Conservation (phyloP, 2,888 invertebrate genomes). For the Leptinotarsa haldemani region DNA sequence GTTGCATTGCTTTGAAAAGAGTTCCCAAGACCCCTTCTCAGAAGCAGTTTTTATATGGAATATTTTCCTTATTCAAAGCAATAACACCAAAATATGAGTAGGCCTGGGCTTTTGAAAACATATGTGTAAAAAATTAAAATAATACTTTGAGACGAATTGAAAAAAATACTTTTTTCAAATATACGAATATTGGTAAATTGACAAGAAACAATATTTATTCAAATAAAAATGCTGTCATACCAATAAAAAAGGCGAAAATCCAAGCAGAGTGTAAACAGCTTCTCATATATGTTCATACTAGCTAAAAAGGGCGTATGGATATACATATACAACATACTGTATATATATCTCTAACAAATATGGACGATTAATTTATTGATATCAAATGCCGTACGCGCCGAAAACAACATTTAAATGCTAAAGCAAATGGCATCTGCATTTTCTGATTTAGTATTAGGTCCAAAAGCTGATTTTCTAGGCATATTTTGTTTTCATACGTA, state of each 20-base stretch:
- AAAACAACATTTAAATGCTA: constrained; percentile 33
- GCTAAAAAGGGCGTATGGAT: constrained; percentile 56
- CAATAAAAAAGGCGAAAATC: constrained; percentile 38
- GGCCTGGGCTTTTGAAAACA: constrained; percentile 1
- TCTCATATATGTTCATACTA: constrained; percentile 50
- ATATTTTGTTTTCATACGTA: constrained; percentile 38
- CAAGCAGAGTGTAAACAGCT: constrained; percentile 46
- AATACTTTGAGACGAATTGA: constrained; percentile 7
- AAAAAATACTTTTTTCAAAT: constrained; percentile 1
- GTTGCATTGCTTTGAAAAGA: constrained; percentile 3
- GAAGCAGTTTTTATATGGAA: neutral
- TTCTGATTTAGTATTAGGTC: constrained; percentile 25
- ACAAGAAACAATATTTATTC: neutral
- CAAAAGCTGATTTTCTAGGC: constrained; percentile 37
- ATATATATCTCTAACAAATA: constrained; percentile 60
- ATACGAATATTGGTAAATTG: constrained; percentile 1
- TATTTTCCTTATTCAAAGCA: neutral
- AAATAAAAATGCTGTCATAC: constrained; percentile 35
- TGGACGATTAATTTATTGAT: constrained; percentile 64
- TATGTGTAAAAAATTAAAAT: neutral
- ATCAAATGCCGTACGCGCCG: constrained; percentile 51
- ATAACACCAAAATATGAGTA: constrained; percentile 6
- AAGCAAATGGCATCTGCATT: constrained; percentile 30
- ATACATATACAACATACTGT: constrained; percentile 55
- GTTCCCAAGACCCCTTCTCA: neutral